These are phyloP conservation scores for Alaudala cheleensis DNA, from an alignment of 2,113 vertebrate genomes.

Conservation along the genomic window DNA sequence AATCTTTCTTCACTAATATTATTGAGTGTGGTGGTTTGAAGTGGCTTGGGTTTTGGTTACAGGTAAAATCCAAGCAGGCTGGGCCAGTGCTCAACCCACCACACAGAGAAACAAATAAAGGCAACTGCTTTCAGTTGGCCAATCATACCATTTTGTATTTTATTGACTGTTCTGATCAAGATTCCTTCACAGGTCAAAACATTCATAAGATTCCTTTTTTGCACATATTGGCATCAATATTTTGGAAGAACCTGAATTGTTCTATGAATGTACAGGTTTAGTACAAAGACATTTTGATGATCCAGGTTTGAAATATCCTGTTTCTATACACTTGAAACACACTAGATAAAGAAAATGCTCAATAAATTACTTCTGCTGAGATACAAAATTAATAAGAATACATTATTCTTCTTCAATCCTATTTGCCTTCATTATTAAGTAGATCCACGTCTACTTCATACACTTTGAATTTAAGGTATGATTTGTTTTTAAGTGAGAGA, in stretches of 20 bases:
- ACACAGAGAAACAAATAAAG: background rate
- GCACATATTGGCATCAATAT: background rate
- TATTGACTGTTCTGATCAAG: background rate
- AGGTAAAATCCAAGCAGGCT: background rate
- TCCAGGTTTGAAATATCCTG: background rate
- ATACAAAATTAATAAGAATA: background rate
- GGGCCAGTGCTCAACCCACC: rapidly evolving
- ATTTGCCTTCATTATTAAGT: background rate
- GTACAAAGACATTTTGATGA: background rate
- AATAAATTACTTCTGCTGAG: background rate
- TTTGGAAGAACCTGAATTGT: background rate
- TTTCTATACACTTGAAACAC: background rate
- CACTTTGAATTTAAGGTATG: background rate
- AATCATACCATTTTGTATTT: rapidly evolving
- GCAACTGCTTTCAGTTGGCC: background rate
- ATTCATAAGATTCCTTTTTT: background rate
- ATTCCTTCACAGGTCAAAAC: background rate
- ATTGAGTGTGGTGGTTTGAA: background rate
- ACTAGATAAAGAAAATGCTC: background rate
- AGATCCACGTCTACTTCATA: background rate
- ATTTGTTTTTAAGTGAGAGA: background rate
- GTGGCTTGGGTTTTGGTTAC: background rate
- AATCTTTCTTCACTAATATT: background rate
- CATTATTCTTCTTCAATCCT: background rate
- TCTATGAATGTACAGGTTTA: background rate